Conservation (phyloP, 1,140 invertebrate species). For the Drosophila sucinea region DNA sequence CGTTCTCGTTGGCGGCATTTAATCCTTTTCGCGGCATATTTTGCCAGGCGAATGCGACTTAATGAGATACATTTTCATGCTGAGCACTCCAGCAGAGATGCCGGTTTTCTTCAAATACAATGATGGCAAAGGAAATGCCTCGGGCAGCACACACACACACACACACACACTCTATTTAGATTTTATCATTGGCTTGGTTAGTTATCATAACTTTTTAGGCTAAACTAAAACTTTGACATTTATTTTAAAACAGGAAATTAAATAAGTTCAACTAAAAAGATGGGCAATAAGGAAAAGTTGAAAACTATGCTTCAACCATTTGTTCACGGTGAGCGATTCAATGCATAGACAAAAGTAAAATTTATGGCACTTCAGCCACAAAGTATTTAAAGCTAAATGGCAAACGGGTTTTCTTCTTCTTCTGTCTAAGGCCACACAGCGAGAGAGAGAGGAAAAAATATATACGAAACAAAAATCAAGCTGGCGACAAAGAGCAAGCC, state of each 20-base stretch:
- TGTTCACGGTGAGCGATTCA: not conserved
- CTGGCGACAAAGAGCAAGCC: not conserved
- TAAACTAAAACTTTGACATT: constrained; percentile 7
- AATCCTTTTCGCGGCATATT: constrained; percentile 76
- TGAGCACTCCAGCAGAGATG: constrained; percentile 42
- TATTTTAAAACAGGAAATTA: constrained; percentile 14
- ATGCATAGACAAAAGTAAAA: constrained; percentile 3
- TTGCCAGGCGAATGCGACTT: constrained; percentile 57
- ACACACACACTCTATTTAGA: constrained; percentile 14
- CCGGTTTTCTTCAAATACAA: not conserved
- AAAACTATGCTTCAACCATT: not conserved
- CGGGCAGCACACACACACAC: not conserved
- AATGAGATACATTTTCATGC: constrained; percentile 69
- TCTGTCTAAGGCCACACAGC: not conserved
- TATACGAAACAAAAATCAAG: constrained; percentile 6
- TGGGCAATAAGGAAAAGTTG: not conserved
- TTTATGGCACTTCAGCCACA: constrained; percentile 2
- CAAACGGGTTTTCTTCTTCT: not conserved
- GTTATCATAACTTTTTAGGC: constrained; percentile 3
- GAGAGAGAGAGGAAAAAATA: not conserved
- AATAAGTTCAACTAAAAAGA: constrained; percentile 11
- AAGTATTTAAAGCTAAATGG: constrained; percentile 12
- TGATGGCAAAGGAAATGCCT: not conserved
- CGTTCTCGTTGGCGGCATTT: constrained; percentile 49
- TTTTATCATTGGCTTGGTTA: constrained; percentile 5